Percentiles rank a stretch among this genome's conserved stretches.
Conservation (phyloP, 2,113 vertebrate species). For the Chunga burmeisteri region DNA sequence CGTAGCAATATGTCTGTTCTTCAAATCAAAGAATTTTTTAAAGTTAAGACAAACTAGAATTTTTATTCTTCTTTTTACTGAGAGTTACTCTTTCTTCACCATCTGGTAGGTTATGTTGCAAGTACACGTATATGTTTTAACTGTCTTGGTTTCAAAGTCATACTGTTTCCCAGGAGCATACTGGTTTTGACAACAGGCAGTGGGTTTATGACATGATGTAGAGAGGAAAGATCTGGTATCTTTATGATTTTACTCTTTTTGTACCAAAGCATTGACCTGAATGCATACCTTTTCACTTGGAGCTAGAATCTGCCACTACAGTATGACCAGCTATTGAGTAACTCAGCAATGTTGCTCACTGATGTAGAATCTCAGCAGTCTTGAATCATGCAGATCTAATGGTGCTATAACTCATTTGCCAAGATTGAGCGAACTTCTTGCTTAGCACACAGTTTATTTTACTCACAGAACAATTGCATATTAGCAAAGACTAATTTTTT, state of each 20-base stretch:
- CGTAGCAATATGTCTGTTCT: neutral
- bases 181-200: neutral
- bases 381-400: neutral
- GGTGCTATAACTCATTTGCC: neutral
- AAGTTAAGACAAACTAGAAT: neutral
- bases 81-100: neutral
- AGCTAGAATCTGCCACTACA: neutral
- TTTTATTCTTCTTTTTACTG: neutral
- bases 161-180: neutral
- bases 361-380: neutral
- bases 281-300: constrained; percentile 18
- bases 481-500: neutral
- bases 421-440: neutral
- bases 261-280: constrained; percentile 15
- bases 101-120: neutral
- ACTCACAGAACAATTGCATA: neutral
- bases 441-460: neutral
- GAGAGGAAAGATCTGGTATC: neutral
- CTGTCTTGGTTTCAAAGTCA: neutral
- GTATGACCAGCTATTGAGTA: neutral
- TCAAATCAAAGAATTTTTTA: neutral
- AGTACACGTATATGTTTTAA: neutral
- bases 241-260: constrained; percentile 2
- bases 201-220: neutral
- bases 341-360: neutral